These are phyloP conservation scores for Zaprionus inermis DNA, from an alignment of 1,140 invertebrate species.

Conservation along the genomic window DNA sequence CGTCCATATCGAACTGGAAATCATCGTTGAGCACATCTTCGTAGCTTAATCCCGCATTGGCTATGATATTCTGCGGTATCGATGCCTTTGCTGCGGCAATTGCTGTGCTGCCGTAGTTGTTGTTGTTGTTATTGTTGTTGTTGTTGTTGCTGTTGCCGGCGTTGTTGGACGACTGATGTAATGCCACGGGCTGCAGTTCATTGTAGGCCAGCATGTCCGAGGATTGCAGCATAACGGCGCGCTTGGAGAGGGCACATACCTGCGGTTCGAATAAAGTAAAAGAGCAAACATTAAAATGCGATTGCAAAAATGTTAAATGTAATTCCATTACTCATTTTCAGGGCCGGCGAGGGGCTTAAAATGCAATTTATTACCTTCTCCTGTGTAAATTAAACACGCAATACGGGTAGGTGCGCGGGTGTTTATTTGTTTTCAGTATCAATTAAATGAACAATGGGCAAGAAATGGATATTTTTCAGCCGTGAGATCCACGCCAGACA, in stretches of 20 bases:
- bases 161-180: constrained; percentile 53
- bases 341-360: constrained; percentile 47
- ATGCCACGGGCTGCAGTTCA: constrained; percentile 62
- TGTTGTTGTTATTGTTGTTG: constrained; percentile 55
- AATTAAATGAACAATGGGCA: constrained; percentile 74
- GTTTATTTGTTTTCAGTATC: constrained; percentile 70
- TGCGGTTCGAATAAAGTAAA: constrained; percentile 50
- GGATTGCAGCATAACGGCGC: constrained; percentile 84
- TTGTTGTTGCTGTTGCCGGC: constrained; percentile 54
- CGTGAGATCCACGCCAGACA: constrained; percentile 17
- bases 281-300: constrained; percentile 42
- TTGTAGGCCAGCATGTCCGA: constrained; percentile 80
- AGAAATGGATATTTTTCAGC: constrained; percentile 65
- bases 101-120: constrained; percentile 61
- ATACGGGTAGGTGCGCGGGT: neutral
- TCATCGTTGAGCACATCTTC: constrained; percentile 94
- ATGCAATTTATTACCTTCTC: constrained; percentile 67
- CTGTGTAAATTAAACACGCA: constrained; percentile 36
- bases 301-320: constrained; percentile 41
- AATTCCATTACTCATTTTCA: constrained; percentile 54
- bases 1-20: constrained; percentile 94
- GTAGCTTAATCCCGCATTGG: constrained; percentile 88
- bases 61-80: constrained; percentile 78
- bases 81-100: constrained; percentile 63
- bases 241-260: constrained; percentile 90